Percentiles rank a stretch among this genome's conserved stretches.
Conservation (phyloP, 2,888 invertebrate genomes). For the Tenthredo mesomela region DNA sequence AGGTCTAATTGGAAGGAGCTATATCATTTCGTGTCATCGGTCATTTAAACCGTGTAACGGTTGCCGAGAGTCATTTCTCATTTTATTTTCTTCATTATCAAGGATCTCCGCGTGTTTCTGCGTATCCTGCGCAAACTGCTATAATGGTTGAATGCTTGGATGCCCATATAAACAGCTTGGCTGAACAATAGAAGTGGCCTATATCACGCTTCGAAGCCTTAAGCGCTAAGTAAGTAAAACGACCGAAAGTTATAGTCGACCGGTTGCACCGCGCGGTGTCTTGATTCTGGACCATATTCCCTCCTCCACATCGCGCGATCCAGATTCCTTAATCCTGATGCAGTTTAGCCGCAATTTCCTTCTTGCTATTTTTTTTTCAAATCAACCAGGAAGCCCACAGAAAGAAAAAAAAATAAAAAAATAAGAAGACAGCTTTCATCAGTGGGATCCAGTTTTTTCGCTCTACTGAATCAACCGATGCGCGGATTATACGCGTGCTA, state of each 20-base stretch:
- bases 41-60: constrained; percentile 44
- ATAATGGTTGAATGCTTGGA: constrained; percentile 37
- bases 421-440: neutral
- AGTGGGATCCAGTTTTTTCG: constrained; percentile 16
- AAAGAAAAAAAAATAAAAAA: neutral
- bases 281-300: constrained; percentile 18
- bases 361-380: neutral
- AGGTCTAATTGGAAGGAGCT: constrained; percentile 1
- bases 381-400: neutral
- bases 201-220: constrained; percentile 43
- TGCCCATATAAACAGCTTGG: constrained; percentile 23
- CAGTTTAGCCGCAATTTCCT: neutral
- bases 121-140: constrained; percentile 27
- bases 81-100: constrained; percentile 16
- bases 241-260: constrained; percentile 30
- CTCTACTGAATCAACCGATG: constrained; percentile 29
- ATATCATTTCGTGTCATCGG: constrained; percentile 38
- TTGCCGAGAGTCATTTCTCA: constrained; percentile 12
- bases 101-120: constrained; percentile 19
- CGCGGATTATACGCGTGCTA: constrained; percentile 2
- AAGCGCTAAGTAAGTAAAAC: constrained; percentile 37
- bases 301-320: constrained; percentile 3
- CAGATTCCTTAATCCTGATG: neutral
- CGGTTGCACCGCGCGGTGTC: neutral
- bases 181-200: constrained; percentile 44